phyloP scores from a whole-genome alignment of 2,797 vertebrate species.

The Galagoides demidoff region DNA sequence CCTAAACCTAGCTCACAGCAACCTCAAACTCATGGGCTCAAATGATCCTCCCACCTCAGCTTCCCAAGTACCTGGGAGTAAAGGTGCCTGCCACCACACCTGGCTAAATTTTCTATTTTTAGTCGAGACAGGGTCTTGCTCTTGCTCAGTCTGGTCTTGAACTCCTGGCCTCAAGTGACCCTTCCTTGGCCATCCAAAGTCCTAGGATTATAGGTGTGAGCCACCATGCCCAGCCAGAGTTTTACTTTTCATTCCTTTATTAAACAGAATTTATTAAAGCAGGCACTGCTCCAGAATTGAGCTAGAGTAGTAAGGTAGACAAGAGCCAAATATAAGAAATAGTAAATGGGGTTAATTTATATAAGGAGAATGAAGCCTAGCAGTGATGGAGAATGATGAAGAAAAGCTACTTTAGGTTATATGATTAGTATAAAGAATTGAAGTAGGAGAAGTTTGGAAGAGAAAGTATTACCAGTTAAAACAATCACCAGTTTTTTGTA shows the following conservation, averaged over 20 bases:
- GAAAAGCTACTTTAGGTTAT: not conserved
- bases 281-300: not conserved
- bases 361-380: not conserved
- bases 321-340: not conserved
- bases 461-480: constrained; percentile 26
- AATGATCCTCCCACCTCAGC: too few relatives aligned
- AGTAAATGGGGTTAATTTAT: not conserved
- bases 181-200: not conserved
- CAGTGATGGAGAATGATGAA: not conserved
- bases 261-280: constrained; percentile 4
- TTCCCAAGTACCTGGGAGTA: too few relatives aligned
- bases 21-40: too few relatives aligned
- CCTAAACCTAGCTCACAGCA: too few relatives aligned
- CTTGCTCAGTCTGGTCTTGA: not conserved
- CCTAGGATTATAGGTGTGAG: not conserved
- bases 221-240: not conserved
- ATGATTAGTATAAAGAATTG: not conserved
- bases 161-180: not conserved
- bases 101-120: too few relatives aligned
- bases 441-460: not conserved
- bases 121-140: not conserved
- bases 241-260: constrained; percentile 34
- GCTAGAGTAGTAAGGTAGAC: not conserved
- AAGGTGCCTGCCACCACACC: too few relatives aligned
- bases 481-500: not conserved